Base-by-base conservation (phyloP, 1,140 invertebrate genomes). In the Tigriopus japonicus region DNA sequence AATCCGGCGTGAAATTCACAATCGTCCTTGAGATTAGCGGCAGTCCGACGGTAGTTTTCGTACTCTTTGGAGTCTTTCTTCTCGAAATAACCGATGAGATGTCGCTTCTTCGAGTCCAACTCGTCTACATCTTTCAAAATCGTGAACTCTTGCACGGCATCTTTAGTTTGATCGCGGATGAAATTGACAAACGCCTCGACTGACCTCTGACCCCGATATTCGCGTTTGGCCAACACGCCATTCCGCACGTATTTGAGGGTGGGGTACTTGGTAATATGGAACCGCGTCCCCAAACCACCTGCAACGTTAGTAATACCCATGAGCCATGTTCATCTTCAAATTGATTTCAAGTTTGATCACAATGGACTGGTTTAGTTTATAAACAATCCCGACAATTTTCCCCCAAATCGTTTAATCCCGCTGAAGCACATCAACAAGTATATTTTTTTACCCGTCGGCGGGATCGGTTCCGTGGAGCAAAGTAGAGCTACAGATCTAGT, bases 261-360 rank as follows among this genome's bases (percentile, higher is more conserved):
- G 21, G 96, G 96, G 75, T 98, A 99, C 76, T 99, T 99, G 14
- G 82, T 86, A 51, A 98, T 95, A 67, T 96, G 88, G 73, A 93
- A 98, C 65, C 86, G 80, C 10, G 82, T 81, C 9, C 92, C 87
- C 54, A 98, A 77, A 54, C 78, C 74, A 66, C 78, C 85, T 86
- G 67, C 55, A 69, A 68, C 63, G 59, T 35, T 5, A 35, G 28
- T 35, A 9, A 9, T 35, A 5, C 28, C 28, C 3, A 35, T 9
- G 28, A 9, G n/a, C n/a, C n/a, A n/a, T n/a, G n/a, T n/a, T n/a
- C n/a, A n/a, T n/a, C n/a, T n/a, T n/a, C n/a, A n/a, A n/a, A n/a
- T n/a, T n/a, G n/a, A n/a, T n/a, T n/a, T n/a, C n/a, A n/a, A n/a
- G n/a, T n/a, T n/a, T n/a, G n/a, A n/a, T n/a, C n/a, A n/a, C n/a